phyloP scores from a whole-genome alignment of 2,113 vertebrate genomes.

The Gobiocypris rarus region DNA sequence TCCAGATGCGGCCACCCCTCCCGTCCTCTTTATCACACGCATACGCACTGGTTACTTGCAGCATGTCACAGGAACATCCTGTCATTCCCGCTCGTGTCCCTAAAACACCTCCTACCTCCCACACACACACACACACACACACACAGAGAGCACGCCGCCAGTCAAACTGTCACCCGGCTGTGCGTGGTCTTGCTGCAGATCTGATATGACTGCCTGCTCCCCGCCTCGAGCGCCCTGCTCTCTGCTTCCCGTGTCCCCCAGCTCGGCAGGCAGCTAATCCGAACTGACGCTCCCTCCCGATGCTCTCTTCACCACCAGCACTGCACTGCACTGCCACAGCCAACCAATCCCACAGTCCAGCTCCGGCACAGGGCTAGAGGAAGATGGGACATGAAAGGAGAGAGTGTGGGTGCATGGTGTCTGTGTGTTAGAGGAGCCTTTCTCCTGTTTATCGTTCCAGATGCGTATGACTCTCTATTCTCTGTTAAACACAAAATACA shows the following conservation, averaged over 20 bases:
- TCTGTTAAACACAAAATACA: neutral
- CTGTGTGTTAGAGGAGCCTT: neutral
- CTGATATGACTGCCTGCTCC: constrained; percentile 81
- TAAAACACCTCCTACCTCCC: constrained; percentile 48
- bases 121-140: constrained; percentile 76
- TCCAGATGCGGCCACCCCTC: constrained; percentile 50
- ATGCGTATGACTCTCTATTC: neutral
- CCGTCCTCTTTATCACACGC: constrained; percentile 1
- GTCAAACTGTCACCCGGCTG: constrained; percentile 92
- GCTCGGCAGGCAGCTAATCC: constrained; percentile 86
- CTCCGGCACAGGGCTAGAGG: neutral
- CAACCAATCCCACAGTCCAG: neutral
- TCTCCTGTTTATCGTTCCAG: no score
- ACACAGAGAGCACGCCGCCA: constrained; percentile 77
- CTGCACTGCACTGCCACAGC: constrained; percentile 25
- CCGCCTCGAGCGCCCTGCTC: constrained; percentile 35
- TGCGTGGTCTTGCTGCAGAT: constrained; percentile 86
- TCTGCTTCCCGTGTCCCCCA: constrained; percentile 75
- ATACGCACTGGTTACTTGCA: constrained; percentile 71
- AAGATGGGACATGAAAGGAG: constrained; percentile 2
- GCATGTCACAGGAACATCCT: constrained; percentile 84
- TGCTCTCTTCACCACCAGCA: constrained; percentile 86
- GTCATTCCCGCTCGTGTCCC: constrained; percentile 72
- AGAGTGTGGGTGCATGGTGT: neutral
- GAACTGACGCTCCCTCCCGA: constrained; percentile 86